Percentiles rank a stretch among this genome's conserved stretches.
phyloP scores from a whole-genome alignment of 2,113 vertebrate species.

The Siniperca knerii region DNA sequence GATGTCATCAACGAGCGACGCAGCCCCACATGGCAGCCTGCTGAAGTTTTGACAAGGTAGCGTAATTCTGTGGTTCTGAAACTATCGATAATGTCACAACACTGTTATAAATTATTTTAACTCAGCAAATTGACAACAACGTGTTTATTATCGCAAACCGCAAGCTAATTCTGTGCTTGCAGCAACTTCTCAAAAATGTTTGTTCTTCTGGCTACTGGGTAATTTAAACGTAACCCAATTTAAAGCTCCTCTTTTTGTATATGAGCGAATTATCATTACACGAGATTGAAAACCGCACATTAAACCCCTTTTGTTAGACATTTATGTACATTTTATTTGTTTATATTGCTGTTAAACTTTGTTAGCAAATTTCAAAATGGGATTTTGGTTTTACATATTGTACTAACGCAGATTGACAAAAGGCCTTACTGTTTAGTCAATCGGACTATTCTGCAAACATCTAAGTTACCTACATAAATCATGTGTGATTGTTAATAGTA shows the following conservation, averaged over 20 bases:
- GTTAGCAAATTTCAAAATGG: neutral
- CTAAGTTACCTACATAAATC: neutral
- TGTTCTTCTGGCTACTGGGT: no score
- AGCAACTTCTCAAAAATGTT: neutral
- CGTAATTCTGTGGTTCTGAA: fast-evolving
- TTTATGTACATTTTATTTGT: neutral
- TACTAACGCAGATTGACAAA: neutral
- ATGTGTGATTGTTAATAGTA: no score
- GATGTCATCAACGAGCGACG: slow-evolving; percentile 59
- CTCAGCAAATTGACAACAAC: fast-evolving
- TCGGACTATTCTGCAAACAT: neutral
- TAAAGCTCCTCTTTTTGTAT: neutral
- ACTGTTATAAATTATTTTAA: fast-evolving
- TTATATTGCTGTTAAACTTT: neutral
- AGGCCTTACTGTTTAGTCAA: neutral
- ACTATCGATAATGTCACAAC: neutral
- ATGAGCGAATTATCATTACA: neutral
- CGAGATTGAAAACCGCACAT: neutral
- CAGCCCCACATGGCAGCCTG: slow-evolving; percentile 52
- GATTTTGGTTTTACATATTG: neutral
- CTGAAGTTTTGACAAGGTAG: slow-evolving; percentile 51
- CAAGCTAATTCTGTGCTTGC: neutral
- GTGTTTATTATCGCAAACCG: neutral
- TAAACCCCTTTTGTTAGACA: neutral
- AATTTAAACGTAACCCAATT: neutral